Evolutionary conservation across 2,113 vertebrate species (phyloP).

Genomic region (Hydrolagus affinis): DNA sequence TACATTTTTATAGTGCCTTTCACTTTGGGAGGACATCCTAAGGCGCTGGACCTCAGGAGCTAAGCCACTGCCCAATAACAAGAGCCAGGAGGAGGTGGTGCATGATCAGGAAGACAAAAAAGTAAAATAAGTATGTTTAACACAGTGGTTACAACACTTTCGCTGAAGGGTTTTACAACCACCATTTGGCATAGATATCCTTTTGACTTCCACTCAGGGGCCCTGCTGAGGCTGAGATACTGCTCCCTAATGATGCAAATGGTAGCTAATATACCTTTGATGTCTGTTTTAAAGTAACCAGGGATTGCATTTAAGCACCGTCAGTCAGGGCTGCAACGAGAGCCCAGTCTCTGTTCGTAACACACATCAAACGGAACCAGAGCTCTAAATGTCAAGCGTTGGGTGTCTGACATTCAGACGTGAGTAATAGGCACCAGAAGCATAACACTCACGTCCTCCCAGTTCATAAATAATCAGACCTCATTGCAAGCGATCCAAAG

Average conservation of each 20-base stretch:
- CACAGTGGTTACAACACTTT: neutral
- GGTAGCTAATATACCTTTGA: neutral
- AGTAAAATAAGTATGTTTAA: neutral
- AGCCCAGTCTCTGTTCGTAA: slow-evolving; percentile 9
- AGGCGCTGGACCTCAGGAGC: neutral
- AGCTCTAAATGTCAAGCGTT: slow-evolving; percentile 24
- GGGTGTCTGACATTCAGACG: slow-evolving; percentile 28
- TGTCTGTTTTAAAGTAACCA: neutral
- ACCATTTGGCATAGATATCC: neutral
- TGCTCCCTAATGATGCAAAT: neutral
- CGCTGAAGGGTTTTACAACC: neutral
- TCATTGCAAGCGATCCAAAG: slow-evolving; percentile 25
- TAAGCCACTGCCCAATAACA: neutral
- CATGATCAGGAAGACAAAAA: neutral
- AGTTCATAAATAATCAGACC: slow-evolving; percentile 32
- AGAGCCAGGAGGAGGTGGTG: too few relatives aligned
- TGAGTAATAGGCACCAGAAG: slow-evolving; percentile 32
- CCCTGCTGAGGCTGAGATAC: neutral
- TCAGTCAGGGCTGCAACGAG: neutral
- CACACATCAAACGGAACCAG: slow-evolving; percentile 13
- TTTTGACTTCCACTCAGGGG: neutral
- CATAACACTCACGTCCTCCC: slow-evolving; percentile 24
- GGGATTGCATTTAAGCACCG: slow-evolving; percentile 11
- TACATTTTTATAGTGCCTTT: too few relatives aligned
- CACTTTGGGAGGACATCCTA: too few relatives aligned